Percentiles rank a stretch among this genome's conserved stretches.
These are phyloP conservation scores for Datnioides undecimradiatus DNA, from an alignment of 2,113 vertebrate genomes.

Conservation along the genomic window DNA sequence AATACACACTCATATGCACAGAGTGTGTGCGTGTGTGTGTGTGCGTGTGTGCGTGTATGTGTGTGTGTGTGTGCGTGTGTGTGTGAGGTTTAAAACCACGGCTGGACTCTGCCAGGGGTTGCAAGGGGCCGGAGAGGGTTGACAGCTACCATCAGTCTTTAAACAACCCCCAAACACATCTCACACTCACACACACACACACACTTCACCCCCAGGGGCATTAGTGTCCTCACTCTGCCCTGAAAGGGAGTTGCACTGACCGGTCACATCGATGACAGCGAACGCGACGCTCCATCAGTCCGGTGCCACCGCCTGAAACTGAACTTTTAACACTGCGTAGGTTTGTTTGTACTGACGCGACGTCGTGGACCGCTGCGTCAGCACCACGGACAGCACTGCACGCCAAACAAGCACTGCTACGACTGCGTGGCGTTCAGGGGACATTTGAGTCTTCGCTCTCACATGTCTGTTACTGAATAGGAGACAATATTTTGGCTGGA, in stretches of 20 bases:
- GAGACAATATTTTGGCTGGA: no score
- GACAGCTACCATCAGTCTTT: constrained; percentile 77
- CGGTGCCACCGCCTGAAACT: neutral
- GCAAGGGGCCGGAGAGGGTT: constrained; percentile 50
- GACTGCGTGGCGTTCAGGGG: no score
- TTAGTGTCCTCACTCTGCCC: constrained; percentile 69
- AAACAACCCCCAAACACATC: constrained; percentile 34
- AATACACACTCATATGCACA: constrained; percentile 43
- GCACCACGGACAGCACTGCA: no score
- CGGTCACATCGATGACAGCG: constrained; percentile 68
- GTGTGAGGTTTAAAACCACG: constrained; percentile 32
- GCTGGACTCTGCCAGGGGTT: constrained; percentile 49
- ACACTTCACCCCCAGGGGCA: constrained; percentile 53
- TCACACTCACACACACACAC: constrained; percentile 33
- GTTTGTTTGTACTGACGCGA: no score
- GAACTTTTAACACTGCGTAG: neutral
- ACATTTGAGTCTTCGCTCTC: no score
- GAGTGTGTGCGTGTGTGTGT: no score
- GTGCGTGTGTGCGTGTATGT: no score
- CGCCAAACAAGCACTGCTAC: no score
- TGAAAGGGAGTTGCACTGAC: constrained; percentile 53
- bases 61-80: no score
- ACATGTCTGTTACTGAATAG: no score
- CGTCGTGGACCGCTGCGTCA: no score
- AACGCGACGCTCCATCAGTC: constrained; percentile 13